A percentile compares a stretch with the other conserved stretches of the same genome.
Conservation (phyloP, 1,140 invertebrate genomes). For the Myzus persicae region DNA sequence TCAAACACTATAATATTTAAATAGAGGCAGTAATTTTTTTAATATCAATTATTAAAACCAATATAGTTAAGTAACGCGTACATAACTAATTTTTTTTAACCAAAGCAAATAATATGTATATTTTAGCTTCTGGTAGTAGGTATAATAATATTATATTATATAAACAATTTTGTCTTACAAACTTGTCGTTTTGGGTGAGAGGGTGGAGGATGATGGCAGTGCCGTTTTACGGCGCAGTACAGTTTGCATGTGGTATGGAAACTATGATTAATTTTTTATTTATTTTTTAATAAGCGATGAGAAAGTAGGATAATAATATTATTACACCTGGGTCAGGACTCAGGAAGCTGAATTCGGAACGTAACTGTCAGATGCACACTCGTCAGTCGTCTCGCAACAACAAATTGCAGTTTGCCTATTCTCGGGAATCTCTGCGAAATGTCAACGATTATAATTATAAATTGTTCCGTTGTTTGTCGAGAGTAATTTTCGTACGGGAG, state of each 20-base stretch:
- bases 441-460: not conserved
- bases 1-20: not conserved
- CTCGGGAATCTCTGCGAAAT: not conserved
- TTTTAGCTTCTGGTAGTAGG: not conserved
- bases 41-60: not conserved
- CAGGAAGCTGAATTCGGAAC: not conserved
- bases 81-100: not conserved
- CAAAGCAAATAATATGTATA: not conserved
- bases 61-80: not conserved
- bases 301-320: not conserved
- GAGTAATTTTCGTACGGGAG: not conserved
- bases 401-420: not conserved
- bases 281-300: not conserved
- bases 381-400: not conserved
- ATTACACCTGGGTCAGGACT: not conserved
- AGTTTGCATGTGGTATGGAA: not conserved
- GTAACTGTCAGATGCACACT: not conserved
- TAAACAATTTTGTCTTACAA: not conserved
- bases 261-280: not conserved
- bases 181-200: not conserved
- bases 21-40: not conserved
- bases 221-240: not conserved
- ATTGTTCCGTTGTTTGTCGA: not conserved
- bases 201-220: not conserved
- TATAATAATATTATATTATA: not conserved